Conservation (phyloP, 2,797 vertebrate species). For the Artibeus jamaicensis region DNA sequence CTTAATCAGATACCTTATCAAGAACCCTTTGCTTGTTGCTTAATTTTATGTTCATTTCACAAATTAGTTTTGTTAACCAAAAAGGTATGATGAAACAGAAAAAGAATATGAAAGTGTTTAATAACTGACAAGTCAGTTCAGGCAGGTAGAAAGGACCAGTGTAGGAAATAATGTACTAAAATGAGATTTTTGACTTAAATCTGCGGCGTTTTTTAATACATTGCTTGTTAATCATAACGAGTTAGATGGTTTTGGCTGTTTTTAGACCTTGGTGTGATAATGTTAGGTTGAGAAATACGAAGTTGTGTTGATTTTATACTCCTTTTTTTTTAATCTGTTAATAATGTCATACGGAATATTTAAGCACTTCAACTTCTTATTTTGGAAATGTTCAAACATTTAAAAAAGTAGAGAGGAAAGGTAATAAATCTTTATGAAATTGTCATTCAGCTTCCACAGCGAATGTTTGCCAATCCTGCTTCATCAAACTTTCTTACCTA, state of each 20-base stretch:
- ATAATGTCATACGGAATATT: not conserved
- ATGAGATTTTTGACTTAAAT: conserved; percentile 16
- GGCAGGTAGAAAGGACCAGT: not conserved
- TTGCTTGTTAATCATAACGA: not conserved
- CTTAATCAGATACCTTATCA: conserved; percentile 27
- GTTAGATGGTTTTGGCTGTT: not conserved
- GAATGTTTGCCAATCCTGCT: not conserved
- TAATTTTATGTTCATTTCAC: not conserved
- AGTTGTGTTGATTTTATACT: not conserved
- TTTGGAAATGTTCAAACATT: not conserved
- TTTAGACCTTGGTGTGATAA: not conserved
- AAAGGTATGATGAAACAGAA: not conserved
- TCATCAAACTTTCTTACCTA: not conserved
- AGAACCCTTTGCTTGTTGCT: not conserved
- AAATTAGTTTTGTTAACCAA: not conserved
- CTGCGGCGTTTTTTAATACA: not conserved
- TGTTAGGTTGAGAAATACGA: not conserved
- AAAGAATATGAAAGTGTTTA: not conserved
- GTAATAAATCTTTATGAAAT: not conserved
- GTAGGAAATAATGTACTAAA: not conserved
- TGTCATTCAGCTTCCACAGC: not conserved
- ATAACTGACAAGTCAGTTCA: not conserved
- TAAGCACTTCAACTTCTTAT: not conserved
- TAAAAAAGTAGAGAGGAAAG: not conserved
- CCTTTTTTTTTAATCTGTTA: not conserved